Base-by-base conservation (phyloP, 2,888 invertebrate species). In the Mongoloraphidia duomilia region DNA sequence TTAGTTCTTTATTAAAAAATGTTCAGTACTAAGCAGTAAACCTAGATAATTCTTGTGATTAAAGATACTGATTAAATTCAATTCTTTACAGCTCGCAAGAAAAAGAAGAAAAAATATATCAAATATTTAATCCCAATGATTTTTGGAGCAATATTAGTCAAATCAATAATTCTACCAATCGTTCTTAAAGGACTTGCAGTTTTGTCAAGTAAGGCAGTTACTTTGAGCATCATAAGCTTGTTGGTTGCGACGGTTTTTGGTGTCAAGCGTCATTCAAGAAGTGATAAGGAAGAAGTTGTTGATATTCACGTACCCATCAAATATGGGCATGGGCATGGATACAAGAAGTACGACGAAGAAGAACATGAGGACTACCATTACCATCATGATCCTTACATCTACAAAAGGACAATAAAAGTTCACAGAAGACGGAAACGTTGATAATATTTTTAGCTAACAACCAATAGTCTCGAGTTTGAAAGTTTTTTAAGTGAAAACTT, bases 141-240 rank as follows among this genome's bases (percentile, higher is more conserved):
- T 13, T 56, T 82, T 14, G 82, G 80, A 0, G 66, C 80, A 26
- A 58, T 83, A 13, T 68, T 82, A 45, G 76, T 82, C 1, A 83
- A 83, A 61, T 72, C 79, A 36, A 63, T 86, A 2, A 57, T 85
- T 9, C 65, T 84, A 44, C 84, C 84, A 0, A 65, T 83, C 36
- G 75, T 80, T 0, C 61, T 86, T 47, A 85, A 84, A 58, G 73
- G 77, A 2, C 63, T 85, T 52, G 80, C 82, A 1, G 74, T 84
- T 39, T 64, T 84, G 44, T 78, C 84, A 17, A 77, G 79, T 52
- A 69, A 75, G 55, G 70, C 75, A 0, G 68, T 75, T 11, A 61
- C 74, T 2, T 60, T 75, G 10, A 74, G 74, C 56, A 60, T 71
- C 8, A 63, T 75, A 64, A 74, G 75, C 53, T 62, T 74, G 39